phyloP scores from a whole-genome alignment of 2,888 invertebrate genomes.

The Galerucella pusilla region DNA sequence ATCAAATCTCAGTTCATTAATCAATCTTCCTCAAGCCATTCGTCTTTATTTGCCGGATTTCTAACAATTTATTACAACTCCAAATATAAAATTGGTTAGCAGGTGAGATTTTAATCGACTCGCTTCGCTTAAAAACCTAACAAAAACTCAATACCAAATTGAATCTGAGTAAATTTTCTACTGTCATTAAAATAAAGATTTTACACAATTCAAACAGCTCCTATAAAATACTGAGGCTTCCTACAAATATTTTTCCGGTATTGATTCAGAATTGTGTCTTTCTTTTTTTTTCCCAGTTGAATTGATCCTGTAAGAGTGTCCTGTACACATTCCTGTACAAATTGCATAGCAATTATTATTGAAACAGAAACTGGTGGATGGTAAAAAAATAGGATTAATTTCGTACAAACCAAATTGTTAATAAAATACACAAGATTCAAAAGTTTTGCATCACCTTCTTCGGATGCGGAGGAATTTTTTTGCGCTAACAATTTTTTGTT shows the following conservation, averaged over 20 bases:
- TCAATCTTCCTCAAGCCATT: conserved; percentile 33
- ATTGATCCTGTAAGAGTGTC: too few species aligned
- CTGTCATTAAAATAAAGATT: too few species aligned
- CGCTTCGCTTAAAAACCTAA: conserved; percentile 8
- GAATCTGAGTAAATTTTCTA: neutral
- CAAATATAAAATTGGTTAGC: conserved; percentile 35
- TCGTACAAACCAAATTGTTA: conserved; percentile 21
- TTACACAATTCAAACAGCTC: too few species aligned
- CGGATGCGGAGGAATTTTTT: too few species aligned
- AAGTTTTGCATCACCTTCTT: too few species aligned
- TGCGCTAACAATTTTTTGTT: too few species aligned
- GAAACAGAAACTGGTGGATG: too few species aligned
- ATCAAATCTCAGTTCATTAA: conserved; percentile 34
- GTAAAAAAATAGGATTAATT: conserved; percentile 35
- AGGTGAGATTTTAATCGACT: conserved; percentile 30
- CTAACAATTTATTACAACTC: conserved; percentile 33
- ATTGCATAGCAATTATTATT: conserved; percentile 25
- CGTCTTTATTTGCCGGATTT: conserved; percentile 35
- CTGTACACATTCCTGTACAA: too few species aligned
- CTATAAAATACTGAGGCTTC: too few species aligned
- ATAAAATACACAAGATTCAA: conserved; percentile 3
- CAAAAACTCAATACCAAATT: neutral
- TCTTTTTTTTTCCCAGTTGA: too few species aligned
- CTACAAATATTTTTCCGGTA: too few species aligned
- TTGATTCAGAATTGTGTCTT: too few species aligned